These are phyloP conservation scores for Hipposideros larvatus DNA, from an alignment of 2,797 vertebrate genomes.

Conservation along the genomic window DNA sequence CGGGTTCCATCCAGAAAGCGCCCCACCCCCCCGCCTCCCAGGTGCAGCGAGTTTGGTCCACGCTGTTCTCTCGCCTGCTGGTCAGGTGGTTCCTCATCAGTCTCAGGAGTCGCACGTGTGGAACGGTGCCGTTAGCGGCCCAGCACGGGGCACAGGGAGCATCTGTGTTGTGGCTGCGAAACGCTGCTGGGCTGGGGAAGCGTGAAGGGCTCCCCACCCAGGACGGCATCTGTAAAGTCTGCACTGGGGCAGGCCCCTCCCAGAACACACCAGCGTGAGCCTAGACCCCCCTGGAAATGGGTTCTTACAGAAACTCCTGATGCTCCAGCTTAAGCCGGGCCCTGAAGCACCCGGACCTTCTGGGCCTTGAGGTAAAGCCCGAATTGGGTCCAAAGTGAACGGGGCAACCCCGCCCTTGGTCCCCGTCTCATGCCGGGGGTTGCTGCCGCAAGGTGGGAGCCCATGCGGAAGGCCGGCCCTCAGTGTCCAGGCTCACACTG, in stretches of 20 bases:
- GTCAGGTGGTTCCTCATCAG: not conserved
- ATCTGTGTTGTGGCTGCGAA: rapidly evolving
- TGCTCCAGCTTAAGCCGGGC: rapidly evolving
- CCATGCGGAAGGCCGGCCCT: not conserved
- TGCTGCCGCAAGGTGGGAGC: rapidly evolving
- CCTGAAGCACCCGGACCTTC: not conserved
- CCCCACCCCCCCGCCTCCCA: not conserved
- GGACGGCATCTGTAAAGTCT: not conserved
- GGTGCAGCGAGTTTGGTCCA: not conserved
- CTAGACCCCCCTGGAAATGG: not conserved
- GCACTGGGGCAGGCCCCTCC: rapidly evolving
- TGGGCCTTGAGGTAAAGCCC: not conserved
- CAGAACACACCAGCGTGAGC: rapidly evolving
- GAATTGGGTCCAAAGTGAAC: not conserved
- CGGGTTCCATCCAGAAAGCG: too few species aligned
- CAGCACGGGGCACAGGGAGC: rapidly evolving
- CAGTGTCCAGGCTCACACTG: not conserved
- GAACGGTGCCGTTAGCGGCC: not conserved
- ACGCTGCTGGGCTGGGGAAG: rapidly evolving
- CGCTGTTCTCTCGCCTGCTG: not conserved
- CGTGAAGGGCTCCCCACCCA: rapidly evolving
- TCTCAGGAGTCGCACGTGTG: not conserved
- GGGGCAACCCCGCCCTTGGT: rapidly evolving
- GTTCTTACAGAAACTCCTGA: not conserved
- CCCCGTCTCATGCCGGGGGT: rapidly evolving